Conservation (phyloP, 2,113 vertebrate species). For the Microcebus jonahi region DNA sequence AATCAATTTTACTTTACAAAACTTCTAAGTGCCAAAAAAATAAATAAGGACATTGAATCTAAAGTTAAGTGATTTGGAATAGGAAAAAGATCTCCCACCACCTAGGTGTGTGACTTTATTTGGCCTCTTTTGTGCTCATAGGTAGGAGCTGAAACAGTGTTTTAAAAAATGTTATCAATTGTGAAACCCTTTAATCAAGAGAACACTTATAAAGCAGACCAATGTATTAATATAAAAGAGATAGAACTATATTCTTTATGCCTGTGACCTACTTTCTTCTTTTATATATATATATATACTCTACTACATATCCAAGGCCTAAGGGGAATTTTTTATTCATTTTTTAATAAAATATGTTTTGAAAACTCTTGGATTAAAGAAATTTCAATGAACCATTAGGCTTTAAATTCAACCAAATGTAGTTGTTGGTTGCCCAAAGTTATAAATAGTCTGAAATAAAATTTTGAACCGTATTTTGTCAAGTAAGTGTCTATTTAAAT, state of each 20-base stretch:
- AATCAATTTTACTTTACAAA: background rate
- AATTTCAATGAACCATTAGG: background rate
- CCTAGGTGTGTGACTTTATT: background rate
- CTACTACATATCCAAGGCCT: background rate
- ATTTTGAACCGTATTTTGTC: background rate
- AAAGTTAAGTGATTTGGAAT: background rate
- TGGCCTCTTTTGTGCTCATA: background rate
- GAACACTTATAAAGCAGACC: background rate
- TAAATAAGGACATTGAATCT: background rate
- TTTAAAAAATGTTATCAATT: background rate
- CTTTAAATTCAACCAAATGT: background rate
- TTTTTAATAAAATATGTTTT: background rate
- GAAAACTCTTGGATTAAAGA: background rate
- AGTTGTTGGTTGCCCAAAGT: background rate
- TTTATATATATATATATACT: background rate
- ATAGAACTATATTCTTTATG: background rate
- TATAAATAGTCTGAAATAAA: background rate
- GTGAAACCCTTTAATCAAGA: background rate
- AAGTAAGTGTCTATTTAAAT: background rate
- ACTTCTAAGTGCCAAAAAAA: background rate
- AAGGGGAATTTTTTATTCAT: background rate
- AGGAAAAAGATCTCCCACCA: background rate
- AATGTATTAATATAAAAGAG: background rate
- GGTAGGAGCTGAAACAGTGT: background rate
- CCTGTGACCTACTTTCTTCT: background rate